phyloP scores from a whole-genome alignment of 2,113 vertebrate species.

The Tenebrosternarchus preto region DNA sequence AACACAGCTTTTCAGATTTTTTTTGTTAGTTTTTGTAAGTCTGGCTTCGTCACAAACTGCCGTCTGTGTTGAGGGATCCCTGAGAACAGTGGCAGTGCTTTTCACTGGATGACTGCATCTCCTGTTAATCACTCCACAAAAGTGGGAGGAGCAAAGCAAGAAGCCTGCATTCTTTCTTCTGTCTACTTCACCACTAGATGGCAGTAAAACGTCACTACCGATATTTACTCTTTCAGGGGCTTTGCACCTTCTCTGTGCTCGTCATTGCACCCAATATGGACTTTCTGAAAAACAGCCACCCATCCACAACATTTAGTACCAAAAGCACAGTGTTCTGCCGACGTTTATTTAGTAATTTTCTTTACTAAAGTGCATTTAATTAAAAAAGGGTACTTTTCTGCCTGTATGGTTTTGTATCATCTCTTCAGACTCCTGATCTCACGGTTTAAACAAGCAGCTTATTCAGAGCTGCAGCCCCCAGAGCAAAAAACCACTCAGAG shows the following conservation, averaged over 20 bases:
- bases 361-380: neutral
- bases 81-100: too few species aligned
- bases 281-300: neutral
- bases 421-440: neutral
- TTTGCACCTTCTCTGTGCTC: neutral
- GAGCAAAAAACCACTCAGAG: constrained; percentile 21
- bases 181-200: constrained; percentile 39
- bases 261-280: neutral
- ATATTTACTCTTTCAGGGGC: neutral
- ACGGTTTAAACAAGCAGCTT: neutral
- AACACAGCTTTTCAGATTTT: too few species aligned
- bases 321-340: neutral
- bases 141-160: neutral
- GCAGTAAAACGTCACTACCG: neutral
- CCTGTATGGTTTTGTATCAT: neutral
- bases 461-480: constrained; percentile 10
- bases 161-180: neutral
- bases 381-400: neutral
- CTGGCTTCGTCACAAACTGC: too few species aligned
- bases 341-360: neutral
- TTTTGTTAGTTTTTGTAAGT: too few species aligned
- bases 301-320: neutral
- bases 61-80: too few species aligned
- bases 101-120: too few species aligned
- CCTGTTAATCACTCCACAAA: too few species aligned